These are phyloP conservation scores for Corythucha ciliata DNA, from an alignment of 2,888 invertebrate species.

Conservation along the genomic window DNA sequence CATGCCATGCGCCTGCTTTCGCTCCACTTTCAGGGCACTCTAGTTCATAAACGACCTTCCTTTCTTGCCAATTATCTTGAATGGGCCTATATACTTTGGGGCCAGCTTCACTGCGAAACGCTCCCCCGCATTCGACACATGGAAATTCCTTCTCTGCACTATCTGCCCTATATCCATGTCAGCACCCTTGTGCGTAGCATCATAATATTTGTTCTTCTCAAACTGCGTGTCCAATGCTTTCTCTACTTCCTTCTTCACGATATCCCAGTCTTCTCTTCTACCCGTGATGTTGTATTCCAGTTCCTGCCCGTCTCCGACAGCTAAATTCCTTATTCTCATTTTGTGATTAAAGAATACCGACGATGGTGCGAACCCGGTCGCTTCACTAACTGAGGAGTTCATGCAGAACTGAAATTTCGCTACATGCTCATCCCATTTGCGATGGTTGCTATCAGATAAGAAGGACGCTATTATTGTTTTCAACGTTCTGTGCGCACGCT, in stretches of 20 bases:
- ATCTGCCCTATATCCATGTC: background rate
- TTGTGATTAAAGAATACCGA: background rate
- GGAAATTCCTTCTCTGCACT: background rate
- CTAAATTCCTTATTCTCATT: background rate
- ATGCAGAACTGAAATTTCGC: constrained; percentile 30
- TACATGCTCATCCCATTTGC: constrained; percentile 29
- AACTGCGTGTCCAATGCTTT: background rate
- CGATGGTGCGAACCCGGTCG: constrained; percentile 5
- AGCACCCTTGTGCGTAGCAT: background rate
- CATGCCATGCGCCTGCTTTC: constrained; percentile 3
- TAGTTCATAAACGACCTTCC: background rate
- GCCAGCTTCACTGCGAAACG: background rate
- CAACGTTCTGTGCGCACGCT: constrained; percentile 32
- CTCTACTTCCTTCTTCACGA: background rate
- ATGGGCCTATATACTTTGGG: background rate
- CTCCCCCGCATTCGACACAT: background rate
- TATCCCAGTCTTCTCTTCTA: background rate
- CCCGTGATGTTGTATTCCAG: background rate
- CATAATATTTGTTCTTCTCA: background rate
- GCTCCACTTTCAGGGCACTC: constrained; percentile 4
- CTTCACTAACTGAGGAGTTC: constrained; percentile 28
- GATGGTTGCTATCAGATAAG: constrained; percentile 21
- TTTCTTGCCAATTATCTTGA: background rate
- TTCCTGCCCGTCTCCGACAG: background rate
- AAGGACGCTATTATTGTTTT: constrained; percentile 33